Conservation (phyloP, 2,113 vertebrate genomes). For the Lonchura striata region DNA sequence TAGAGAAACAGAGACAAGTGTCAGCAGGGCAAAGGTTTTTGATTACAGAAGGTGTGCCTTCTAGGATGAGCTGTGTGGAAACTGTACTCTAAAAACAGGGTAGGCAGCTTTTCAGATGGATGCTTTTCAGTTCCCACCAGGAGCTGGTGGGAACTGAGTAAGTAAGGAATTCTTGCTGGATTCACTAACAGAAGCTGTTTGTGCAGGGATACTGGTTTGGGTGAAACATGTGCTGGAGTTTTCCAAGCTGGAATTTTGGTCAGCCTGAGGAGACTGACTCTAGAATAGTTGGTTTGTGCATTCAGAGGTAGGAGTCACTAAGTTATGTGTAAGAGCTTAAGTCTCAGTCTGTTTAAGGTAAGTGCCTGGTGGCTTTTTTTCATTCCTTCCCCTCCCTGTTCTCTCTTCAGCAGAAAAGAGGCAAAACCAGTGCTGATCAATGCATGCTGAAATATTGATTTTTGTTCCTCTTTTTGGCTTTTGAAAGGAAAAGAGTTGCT, state of each 20-base stretch:
- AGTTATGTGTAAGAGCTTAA: neutral
- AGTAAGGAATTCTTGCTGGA: neutral
- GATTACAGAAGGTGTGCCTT: neutral
- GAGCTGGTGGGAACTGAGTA: neutral
- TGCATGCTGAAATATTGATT: neutral
- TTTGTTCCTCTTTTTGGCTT: neutral
- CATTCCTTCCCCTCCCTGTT: neutral
- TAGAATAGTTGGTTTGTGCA: slow-evolving; percentile 14
- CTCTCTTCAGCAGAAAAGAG: neutral
- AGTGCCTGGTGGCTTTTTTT: neutral
- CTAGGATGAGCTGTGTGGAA: neutral
- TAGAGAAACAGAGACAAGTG: neutral
- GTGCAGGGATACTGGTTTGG: slow-evolving; percentile 18
- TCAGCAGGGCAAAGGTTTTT: neutral
- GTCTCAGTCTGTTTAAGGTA: neutral
- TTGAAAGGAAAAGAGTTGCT: neutral
- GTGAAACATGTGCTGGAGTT: neutral
- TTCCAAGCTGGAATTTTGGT: slow-evolving; percentile 43
- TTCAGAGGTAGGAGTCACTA: neutral
- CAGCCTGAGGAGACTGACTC: neutral
- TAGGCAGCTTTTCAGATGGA: neutral
- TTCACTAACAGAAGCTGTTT: slow-evolving; percentile 42
- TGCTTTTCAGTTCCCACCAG: too few relatives aligned
- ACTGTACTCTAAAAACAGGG: neutral
- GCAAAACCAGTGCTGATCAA: neutral